A percentile compares a stretch with the other conserved stretches of the same genome.
Evolutionary conservation across 2,797 vertebrate genomes (phyloP).

Genomic region (Microchirus variegatus): DNA sequence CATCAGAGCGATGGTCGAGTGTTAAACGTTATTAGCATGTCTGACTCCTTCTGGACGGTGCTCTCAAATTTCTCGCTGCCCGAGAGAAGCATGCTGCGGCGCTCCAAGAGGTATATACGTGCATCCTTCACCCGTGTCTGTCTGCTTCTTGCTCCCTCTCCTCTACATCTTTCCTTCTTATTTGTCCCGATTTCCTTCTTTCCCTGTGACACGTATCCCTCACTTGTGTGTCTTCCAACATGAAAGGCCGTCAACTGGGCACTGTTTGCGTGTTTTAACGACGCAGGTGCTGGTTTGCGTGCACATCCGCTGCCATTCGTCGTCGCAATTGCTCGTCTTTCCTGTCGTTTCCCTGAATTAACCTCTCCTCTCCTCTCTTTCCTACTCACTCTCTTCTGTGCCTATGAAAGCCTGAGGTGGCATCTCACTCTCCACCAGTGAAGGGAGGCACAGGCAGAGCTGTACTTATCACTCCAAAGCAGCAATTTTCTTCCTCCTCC

Average conservation of each 20-base stretch:
- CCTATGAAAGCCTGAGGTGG: slow-evolving; percentile 24
- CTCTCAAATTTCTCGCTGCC: slow-evolving; percentile 91
- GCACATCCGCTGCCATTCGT: neutral
- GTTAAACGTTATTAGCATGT: slow-evolving; percentile 85
- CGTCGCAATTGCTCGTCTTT: neutral
- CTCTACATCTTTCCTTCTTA: neutral
- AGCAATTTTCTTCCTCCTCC: slow-evolving; percentile 42
- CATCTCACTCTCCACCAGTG: slow-evolving; percentile 14
- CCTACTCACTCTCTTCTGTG: neutral
- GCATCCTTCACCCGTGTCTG: neutral
- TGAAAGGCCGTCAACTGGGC: slow-evolving; percentile 46
- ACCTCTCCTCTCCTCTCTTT: slow-evolving; percentile 12
- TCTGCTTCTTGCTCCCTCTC: neutral
- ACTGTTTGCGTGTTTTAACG: neutral
- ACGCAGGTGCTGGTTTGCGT: neutral
- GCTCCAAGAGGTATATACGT: slow-evolving; percentile 89
- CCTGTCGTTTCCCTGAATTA: neutral
- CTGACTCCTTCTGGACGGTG: slow-evolving; percentile 92
- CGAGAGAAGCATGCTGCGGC: slow-evolving; percentile 89
- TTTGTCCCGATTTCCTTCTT: neutral
- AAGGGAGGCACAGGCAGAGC: slow-evolving; percentile 11
- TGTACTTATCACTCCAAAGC: slow-evolving; percentile 48
- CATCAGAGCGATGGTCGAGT: slow-evolving; percentile 77
- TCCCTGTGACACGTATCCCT: neutral
- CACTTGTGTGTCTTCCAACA: slow-evolving; percentile 11